Percentiles rank a stretch among this genome's conserved stretches.
These are phyloP conservation scores for rat (Rattus norvegicus) DNA, from an alignment of 2,113 vertebrate species.

Conservation along the genomic window DNA sequence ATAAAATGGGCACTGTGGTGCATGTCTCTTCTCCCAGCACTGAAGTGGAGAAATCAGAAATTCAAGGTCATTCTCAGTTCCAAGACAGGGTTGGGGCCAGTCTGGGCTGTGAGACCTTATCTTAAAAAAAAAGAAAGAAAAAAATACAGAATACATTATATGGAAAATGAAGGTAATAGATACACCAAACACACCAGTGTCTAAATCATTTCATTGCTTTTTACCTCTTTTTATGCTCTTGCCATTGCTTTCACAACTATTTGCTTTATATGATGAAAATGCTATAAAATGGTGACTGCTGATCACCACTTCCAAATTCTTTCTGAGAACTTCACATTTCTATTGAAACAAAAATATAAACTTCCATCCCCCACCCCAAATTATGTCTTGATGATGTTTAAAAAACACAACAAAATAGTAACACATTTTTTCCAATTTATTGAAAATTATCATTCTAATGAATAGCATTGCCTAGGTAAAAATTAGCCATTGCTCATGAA, in stretches of 20 bases:
- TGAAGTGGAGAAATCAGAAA: not conserved
- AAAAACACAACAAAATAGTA: not conserved
- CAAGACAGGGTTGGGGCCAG: not conserved
- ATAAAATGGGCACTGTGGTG: not conserved
- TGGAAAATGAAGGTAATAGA: not conserved
- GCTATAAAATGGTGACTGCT: not conserved
- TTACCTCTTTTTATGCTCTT: not conserved
- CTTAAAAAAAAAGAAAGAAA: too few species aligned
- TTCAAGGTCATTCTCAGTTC: not conserved
- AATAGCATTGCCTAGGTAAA: not conserved
- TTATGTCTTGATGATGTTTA: not conserved
- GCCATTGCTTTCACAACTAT: not conserved
- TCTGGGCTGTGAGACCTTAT: not conserved
- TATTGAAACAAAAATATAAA: not conserved
- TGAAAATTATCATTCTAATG: constrained; percentile 18
- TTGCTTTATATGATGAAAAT: not conserved
- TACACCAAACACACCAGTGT: not conserved
- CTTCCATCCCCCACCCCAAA: not conserved
- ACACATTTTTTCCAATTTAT: not conserved
- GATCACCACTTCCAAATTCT: not conserved
- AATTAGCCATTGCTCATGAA: not conserved
- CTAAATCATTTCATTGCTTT: constrained; percentile 17
- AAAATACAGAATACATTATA: not conserved
- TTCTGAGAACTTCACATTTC: not conserved
- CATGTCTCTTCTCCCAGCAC: not conserved